Evolutionary conservation across 1,140 invertebrate genomes (phyloP).

Genomic region (Anastatus disparis): DNA sequence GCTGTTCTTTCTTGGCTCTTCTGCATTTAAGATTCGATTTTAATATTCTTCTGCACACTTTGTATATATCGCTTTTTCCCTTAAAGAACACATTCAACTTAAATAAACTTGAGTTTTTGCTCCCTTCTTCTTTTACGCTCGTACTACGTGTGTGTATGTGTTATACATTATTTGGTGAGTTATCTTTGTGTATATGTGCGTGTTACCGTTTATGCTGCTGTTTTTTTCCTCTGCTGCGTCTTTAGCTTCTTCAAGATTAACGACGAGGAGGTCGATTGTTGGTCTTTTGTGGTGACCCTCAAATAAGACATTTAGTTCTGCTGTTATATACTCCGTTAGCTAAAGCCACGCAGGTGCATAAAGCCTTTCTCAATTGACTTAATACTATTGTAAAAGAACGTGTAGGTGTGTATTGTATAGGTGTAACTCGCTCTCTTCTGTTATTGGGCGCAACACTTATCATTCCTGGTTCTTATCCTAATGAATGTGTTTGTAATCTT

Average conservation of each 20-base stretch:
- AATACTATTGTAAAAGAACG: slow-evolving; percentile 58
- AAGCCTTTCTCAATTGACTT: slow-evolving; percentile 50
- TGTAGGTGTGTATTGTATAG: slow-evolving; percentile 36
- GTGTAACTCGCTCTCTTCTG: too few relatives aligned
- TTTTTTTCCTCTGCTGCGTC: background rate
- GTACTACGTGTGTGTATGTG: background rate
- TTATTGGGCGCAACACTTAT: background rate
- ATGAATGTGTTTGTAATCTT: slow-evolving; percentile 10
- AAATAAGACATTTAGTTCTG: background rate
- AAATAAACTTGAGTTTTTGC: slow-evolving; percentile 2
- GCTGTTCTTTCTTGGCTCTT: background rate
- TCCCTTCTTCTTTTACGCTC: too few relatives aligned
- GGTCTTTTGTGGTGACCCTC: background rate
- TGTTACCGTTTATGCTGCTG: too few relatives aligned
- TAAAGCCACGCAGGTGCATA: slow-evolving; percentile 26
- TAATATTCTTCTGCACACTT: too few relatives aligned
- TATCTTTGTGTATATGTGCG: too few relatives aligned
- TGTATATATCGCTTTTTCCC: slow-evolving; percentile 1
- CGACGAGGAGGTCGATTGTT: background rate
- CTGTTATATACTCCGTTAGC: slow-evolving; percentile 1
- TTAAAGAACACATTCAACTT: slow-evolving; percentile 27
- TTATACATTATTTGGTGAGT: too few relatives aligned
- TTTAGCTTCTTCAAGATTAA: background rate
- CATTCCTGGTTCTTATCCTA: background rate
- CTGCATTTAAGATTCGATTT: slow-evolving; percentile 3